A percentile compares a stretch with the other conserved stretches of the same genome.
phyloP scores from a whole-genome alignment of 2,113 vertebrate genomes.

The Nibea albiflora region DNA sequence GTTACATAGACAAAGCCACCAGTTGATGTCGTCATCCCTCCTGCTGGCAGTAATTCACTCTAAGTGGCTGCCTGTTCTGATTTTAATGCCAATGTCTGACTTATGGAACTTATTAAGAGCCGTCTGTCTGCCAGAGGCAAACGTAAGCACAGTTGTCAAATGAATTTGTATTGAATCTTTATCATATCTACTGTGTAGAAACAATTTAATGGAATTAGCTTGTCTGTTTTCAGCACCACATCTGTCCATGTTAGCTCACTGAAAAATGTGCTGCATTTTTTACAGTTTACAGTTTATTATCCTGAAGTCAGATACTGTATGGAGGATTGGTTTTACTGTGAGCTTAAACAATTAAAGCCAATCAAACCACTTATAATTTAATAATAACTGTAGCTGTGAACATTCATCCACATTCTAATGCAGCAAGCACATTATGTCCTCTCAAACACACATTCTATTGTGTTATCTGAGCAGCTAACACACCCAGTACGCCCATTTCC shows the following conservation, averaged over 20 bases:
- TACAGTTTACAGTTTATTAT: background rate
- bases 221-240: background rate
- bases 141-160: background rate
- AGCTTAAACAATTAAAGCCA: background rate
- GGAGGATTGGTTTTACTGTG: background rate
- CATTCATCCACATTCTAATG: background rate
- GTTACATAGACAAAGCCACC: background rate
- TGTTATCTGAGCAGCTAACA: conserved; percentile 48
- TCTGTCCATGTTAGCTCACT: background rate
- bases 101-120: background rate
- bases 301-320: background rate
- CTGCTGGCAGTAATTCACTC: background rate
- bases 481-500: conserved; percentile 43
- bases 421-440: background rate
- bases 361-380: background rate
- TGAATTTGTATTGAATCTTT: background rate
- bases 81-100: conserved; percentile 5
- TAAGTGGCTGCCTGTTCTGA: conserved; percentile 11
- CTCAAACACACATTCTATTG: conserved; percentile 35
- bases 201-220: background rate
- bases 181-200: background rate
- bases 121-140: background rate
- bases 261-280: too few species aligned
- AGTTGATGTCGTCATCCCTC: background rate
- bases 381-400: background rate